Conservation (phyloP, 2,797 vertebrate species). For the Clarias fuscus region DNA sequence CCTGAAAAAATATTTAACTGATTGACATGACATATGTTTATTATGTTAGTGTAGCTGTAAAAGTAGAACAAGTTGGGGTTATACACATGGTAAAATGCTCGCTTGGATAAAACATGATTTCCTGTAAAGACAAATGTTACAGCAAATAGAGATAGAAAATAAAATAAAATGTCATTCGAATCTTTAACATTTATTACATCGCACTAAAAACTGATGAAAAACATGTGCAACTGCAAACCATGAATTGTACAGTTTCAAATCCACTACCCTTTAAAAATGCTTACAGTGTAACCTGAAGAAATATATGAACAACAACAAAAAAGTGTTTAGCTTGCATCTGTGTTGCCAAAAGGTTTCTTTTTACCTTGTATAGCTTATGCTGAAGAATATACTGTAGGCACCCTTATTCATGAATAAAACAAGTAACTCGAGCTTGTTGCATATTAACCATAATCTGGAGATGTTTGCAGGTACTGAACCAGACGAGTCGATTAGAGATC, state of each 20-base stretch:
- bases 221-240: background rate
- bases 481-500: constrained; percentile 82
- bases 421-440: background rate
- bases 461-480: constrained; percentile 77
- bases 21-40: constrained; percentile 59
- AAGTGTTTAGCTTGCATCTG: background rate
- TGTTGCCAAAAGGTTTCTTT: background rate
- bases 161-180: background rate
- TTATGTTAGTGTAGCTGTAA: constrained; percentile 63
- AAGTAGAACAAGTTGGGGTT: constrained; percentile 35
- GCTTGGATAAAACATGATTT: background rate
- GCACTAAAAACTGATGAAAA: background rate
- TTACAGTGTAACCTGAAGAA: background rate
- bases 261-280: background rate
- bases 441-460: constrained; percentile 6
- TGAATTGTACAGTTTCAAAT: background rate
- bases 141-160: background rate
- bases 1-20: constrained; percentile 69
- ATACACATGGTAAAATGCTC: constrained; percentile 52
- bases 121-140: constrained; percentile 5
- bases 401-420: background rate
- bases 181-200: background rate
- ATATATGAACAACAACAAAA: background rate
- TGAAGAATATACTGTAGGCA: background rate
- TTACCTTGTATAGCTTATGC: background rate